These are phyloP conservation scores for Sthenelais limicola DNA, from an alignment of 2,888 invertebrate species.

Conservation along the genomic window DNA sequence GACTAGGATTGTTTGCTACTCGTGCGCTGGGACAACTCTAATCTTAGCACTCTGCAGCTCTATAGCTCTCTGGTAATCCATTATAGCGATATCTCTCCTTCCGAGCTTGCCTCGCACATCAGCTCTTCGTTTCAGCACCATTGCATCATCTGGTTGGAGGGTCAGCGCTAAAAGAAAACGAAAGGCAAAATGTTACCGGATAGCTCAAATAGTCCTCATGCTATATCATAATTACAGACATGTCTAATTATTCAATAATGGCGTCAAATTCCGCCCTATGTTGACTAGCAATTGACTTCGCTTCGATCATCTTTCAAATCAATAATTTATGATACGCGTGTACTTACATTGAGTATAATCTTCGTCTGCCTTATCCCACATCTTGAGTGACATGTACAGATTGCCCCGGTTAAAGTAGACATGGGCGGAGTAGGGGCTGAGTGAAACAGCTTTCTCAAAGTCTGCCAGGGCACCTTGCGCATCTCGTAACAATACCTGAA, in stretches of 20 bases:
- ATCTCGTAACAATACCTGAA: conserved; percentile 68
- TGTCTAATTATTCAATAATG: too few species aligned
- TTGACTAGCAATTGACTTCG: not conserved
- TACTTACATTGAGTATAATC: conserved; percentile 67
- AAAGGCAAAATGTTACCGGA: not conserved
- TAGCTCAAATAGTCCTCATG: too few species aligned
- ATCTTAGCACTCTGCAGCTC: conserved; percentile 59
- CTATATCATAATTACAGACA: too few species aligned
- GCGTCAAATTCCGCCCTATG: too few species aligned
- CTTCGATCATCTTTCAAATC: not conserved
- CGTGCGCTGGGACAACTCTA: conserved; percentile 29
- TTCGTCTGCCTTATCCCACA: conserved; percentile 66
- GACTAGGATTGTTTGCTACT: too few species aligned
- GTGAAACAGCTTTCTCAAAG: conserved; percentile 64
- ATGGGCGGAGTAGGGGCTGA: conserved; percentile 70
- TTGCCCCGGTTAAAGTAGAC: conserved; percentile 72
- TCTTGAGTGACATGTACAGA: conserved; percentile 65
- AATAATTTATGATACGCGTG: not conserved
- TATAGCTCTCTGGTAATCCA: conserved; percentile 69
- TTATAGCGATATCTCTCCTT: conserved; percentile 62
- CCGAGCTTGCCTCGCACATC: conserved; percentile 69
- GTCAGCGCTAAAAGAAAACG: conserved; percentile 60
- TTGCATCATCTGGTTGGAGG: conserved; percentile 69
- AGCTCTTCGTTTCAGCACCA: conserved; percentile 67
- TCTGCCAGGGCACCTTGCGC: conserved; percentile 67